A percentile compares a stretch with the other conserved stretches of the same genome.
These are phyloP conservation scores for Pollenia amentaria DNA, from an alignment of 2,888 invertebrate species.

Conservation along the genomic window DNA sequence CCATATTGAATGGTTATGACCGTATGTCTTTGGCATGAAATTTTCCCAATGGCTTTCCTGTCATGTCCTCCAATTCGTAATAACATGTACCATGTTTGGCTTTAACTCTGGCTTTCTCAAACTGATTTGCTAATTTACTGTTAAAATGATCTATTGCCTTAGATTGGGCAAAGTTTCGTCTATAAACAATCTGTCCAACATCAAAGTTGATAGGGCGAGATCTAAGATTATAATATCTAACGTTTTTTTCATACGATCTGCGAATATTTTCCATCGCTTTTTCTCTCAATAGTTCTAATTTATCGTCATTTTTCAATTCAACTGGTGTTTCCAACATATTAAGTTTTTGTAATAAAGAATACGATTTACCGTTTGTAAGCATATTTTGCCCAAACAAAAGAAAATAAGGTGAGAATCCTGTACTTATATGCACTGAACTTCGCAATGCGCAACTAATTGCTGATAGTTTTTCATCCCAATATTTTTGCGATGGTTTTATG, in stretches of 20 bases:
- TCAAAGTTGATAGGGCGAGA: too few species aligned
- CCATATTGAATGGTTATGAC: neutral
- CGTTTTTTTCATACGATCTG: too few species aligned
- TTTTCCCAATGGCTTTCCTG: constrained; percentile 12
- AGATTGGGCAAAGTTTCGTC: constrained; percentile 37
- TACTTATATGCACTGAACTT: constrained; percentile 37
- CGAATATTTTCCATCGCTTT: constrained; percentile 4
- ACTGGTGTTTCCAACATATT: constrained; percentile 3
- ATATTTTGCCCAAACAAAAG: constrained; percentile 47
- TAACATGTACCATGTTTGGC: constrained; percentile 27
- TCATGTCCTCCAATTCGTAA: constrained; percentile 32
- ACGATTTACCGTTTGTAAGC: neutral
- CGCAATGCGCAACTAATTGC: constrained; percentile 23
- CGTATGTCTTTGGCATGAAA: constrained; percentile 30
- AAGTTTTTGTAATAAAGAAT: constrained; percentile 4
- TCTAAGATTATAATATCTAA: too few species aligned
- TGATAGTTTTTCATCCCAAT: neutral
- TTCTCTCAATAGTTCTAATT: constrained; percentile 11
- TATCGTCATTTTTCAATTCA: neutral
- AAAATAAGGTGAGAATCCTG: constrained; percentile 34
- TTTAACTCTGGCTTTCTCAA: constrained; percentile 28
- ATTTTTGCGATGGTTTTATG: neutral
- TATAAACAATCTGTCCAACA: constrained; percentile 36
- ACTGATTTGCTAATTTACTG: constrained; percentile 14
- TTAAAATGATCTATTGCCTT: constrained; percentile 32